phyloP scores from a whole-genome alignment of 2,888 invertebrate species.

The Melieria omissa region DNA sequence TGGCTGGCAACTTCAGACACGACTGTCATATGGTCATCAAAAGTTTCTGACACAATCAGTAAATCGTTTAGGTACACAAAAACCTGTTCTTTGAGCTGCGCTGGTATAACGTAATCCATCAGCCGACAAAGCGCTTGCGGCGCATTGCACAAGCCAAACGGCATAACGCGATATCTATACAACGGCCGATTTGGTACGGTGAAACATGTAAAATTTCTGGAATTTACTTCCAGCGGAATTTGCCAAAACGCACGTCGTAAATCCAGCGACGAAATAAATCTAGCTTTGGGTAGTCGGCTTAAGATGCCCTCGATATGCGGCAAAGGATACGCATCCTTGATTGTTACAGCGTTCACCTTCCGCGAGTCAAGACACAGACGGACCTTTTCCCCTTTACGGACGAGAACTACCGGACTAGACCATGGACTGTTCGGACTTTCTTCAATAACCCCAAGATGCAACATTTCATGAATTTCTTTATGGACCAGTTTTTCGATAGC shows the following conservation, averaged over 20 bases:
- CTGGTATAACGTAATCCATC: not conserved
- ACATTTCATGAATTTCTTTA: slow-evolving; percentile 40
- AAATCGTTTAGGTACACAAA: slow-evolving; percentile 3
- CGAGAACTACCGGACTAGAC: slow-evolving; percentile 53
- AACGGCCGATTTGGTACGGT: slow-evolving; percentile 8
- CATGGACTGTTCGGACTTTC: slow-evolving; percentile 51
- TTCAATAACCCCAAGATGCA: slow-evolving; percentile 52
- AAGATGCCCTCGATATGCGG: slow-evolving; percentile 43
- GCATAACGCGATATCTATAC: slow-evolving; percentile 4
- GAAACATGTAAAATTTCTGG: slow-evolving; percentile 18
- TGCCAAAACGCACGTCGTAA: slow-evolving; percentile 34
- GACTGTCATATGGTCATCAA: slow-evolving; percentile 1
- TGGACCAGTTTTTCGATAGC: slow-evolving; percentile 12
- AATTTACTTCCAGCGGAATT: slow-evolving; percentile 29
- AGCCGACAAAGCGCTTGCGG: slow-evolving; percentile 5
- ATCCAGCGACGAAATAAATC: slow-evolving; percentile 15
- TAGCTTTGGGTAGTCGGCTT: slow-evolving; percentile 13
- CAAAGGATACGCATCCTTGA: slow-evolving; percentile 40
- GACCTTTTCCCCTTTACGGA: slow-evolving; percentile 47
- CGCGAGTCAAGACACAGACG: slow-evolving; percentile 53
- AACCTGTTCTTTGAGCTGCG: not conserved
- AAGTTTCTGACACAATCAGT: slow-evolving; percentile 2
- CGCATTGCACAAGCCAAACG: slow-evolving; percentile 5
- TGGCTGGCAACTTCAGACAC: not conserved
- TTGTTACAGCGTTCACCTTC: slow-evolving; percentile 50